Percentiles rank a stretch among this genome's conserved stretches.
These are phyloP conservation scores for Heliconius hewitsoni DNA, from an alignment of 1,140 invertebrate species.

Conservation along the genomic window DNA sequence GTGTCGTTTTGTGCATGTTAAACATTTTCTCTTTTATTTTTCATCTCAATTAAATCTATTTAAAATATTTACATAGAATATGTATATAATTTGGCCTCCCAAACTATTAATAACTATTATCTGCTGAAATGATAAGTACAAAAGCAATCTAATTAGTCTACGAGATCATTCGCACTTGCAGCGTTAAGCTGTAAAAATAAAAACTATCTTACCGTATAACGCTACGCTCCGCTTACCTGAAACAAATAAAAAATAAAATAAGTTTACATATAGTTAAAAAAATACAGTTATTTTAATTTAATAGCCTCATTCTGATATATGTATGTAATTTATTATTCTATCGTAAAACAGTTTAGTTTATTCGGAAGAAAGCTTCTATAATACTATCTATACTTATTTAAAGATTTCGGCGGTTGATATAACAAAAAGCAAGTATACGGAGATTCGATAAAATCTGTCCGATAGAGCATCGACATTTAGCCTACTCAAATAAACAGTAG, in stretches of 20 bases:
- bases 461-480: too few species aligned
- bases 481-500: too few species aligned
- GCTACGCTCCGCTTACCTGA: conserved; percentile 45
- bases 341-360: not conserved
- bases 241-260: conserved; percentile 39
- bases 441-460: too few species aligned
- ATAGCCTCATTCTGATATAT: not conserved
- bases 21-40: too few species aligned
- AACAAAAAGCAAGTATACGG: too few species aligned
- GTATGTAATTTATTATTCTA: not conserved
- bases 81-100: too few species aligned
- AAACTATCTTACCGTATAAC: conserved; percentile 36
- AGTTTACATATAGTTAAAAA: not conserved
- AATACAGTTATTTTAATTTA: not conserved
- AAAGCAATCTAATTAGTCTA: not conserved
- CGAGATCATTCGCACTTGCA: not conserved
- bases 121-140: not conserved
- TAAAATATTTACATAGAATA: too few species aligned
- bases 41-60: too few species aligned
- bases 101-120: too few species aligned
- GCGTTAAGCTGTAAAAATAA: not conserved
- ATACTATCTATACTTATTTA: too few species aligned
- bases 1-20: not conserved
- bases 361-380: too few species aligned
- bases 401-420: too few species aligned